Evolutionary conservation across 2,888 invertebrate species (phyloP), one percentile per base, ranked within the genome.

Genomic region (Drosophila kambysellisi): DNA sequence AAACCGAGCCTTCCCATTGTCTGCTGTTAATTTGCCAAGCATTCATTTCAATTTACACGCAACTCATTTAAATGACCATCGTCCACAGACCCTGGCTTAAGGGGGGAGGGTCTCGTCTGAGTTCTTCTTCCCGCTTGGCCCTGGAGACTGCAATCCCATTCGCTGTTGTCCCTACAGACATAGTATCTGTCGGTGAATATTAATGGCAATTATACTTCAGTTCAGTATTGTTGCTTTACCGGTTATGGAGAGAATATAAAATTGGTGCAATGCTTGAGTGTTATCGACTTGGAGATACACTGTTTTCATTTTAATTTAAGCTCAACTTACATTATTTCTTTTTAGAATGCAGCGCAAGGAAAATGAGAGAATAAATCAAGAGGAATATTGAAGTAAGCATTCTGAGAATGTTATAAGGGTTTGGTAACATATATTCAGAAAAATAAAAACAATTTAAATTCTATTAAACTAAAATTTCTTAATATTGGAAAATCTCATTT

Each of bases 21-120:
- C 6, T 20, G 25, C 20, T 64, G 57, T 60, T 63, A 48, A 64
- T 59, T 57, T 70, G 62, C 12, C 63, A 66, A 64, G 57, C 68
- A 66, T 64, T 64, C 52, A 72, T 76, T 74, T 61, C 56, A 70
- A 52, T 50, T 41, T 29, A 11, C 41, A 29, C 15, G 25, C 15
- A 46, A 25, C 25, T 4, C 20, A 51, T 53, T 33, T 46, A 15
- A 25, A 25, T 46, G 15, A 11, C 6, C 20, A 20, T 6, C 46
- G 25, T n/a, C 7, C 30, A 6, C 30, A 39, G 25, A n/a, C n/a
- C 4, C 20, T 17, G 15, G 8, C 17, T 17, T 4, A 20, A 57
- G n/a, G 29, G 30, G 17, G 17, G 30, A 12, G 17, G n/a, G n/a
- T 20, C 20, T 12, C 20, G 20, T 8, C 15, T 8, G 8, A 25